Evolutionary conservation across 2,888 invertebrate genomes (phyloP).

Genomic region (Lordiphosa andalusiaca): DNA sequence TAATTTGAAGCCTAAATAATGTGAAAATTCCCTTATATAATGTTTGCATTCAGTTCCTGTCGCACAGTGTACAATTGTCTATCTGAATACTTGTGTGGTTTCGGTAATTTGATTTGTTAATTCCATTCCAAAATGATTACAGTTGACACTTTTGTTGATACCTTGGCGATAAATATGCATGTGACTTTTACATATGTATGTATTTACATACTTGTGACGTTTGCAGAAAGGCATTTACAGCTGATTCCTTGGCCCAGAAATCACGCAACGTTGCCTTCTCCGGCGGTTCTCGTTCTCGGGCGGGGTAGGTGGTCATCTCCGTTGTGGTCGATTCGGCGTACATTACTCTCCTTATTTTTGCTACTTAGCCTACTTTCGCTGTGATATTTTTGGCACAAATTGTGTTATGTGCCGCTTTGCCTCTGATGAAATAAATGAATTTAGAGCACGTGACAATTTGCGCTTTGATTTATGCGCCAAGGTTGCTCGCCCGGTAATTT

Average conservation of each 20-base stretch:
- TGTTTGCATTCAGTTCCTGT: no score
- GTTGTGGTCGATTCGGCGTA: slow-evolving; percentile 71
- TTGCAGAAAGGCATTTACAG: slow-evolving; percentile 75
- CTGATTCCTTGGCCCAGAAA: slow-evolving; percentile 78
- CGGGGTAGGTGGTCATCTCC: slow-evolving; percentile 70
- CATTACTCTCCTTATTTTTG: slow-evolving; percentile 36
- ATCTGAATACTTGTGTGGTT: no score
- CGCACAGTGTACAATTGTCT: no score
- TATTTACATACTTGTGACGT: slow-evolving; percentile 59
- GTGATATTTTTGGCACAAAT: slow-evolving; percentile 45
- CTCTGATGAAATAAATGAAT: slow-evolving; percentile 63
- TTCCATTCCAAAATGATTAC: slow-evolving; percentile 4
- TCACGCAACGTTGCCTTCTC: slow-evolving; percentile 71
- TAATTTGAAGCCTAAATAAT: no score
- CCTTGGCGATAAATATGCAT: slow-evolving; percentile 12
- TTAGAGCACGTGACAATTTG: slow-evolving; percentile 67
- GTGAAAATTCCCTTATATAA: no score
- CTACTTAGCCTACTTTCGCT: slow-evolving; percentile 55
- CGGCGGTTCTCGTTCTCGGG: slow-evolving; percentile 44
- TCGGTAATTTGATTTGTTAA: no score
- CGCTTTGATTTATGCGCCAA: slow-evolving; percentile 56
- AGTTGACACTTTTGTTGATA: slow-evolving; percentile 9
- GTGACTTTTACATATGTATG: background rate
- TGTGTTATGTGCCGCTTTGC: slow-evolving; percentile 40
- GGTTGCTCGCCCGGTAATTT: slow-evolving; percentile 46